Evolutionary conservation across 2,797 vertebrate genomes (phyloP).

Genomic region (Scomberomorus guttatus): DNA sequence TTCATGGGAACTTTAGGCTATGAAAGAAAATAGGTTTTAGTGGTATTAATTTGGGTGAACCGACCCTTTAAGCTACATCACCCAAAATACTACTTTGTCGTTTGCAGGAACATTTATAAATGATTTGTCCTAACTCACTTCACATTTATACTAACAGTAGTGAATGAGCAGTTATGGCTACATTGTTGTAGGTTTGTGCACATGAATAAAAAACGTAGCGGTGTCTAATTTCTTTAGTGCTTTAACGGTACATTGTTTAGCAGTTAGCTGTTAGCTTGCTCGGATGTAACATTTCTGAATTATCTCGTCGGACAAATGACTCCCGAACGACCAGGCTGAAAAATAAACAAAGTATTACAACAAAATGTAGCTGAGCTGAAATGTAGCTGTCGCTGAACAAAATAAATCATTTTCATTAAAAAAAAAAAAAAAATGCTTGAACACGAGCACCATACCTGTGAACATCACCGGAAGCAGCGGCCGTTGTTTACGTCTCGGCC

Average conservation of each 20-base stretch:
- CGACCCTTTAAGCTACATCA: neutral
- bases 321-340: fast-evolving
- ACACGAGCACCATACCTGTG: neutral
- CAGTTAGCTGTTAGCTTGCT: constrained; percentile 8
- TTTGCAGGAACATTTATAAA: neutral
- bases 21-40: neutral
- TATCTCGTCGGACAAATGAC: too few species aligned
- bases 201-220: neutral
- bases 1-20: too few species aligned
- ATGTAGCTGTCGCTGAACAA: too few species aligned
- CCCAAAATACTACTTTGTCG: neutral
- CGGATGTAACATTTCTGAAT: neutral
- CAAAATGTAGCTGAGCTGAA: too few species aligned
- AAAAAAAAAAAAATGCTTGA: neutral
- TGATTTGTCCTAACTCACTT: too few species aligned
- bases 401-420: neutral
- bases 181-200: neutral
- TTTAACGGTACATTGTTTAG: neutral
- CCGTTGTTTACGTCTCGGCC: constrained; percentile 17
- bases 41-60: neutral
- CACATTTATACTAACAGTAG: neutral
- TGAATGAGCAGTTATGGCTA: fast-evolving
- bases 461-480: neutral
- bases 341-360: too few species aligned
- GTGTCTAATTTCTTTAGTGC: neutral